Conservation (phyloP, 2,888 invertebrate species). For the Aphodius sticticus region DNA sequence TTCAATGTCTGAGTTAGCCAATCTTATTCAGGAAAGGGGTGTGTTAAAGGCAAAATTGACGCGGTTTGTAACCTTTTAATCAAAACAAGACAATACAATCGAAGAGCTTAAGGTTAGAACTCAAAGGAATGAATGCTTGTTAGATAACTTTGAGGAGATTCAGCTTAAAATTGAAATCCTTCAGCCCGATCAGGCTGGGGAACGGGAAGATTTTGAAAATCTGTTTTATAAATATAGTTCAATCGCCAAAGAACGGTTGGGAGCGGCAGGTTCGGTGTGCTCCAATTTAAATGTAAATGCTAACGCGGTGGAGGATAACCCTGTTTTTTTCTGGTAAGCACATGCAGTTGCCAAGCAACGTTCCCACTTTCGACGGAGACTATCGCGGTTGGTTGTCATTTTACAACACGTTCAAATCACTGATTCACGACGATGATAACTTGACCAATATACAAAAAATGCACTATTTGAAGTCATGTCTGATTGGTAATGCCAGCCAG, state of each 20-base stretch:
- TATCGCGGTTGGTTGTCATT: conserved; percentile 31
- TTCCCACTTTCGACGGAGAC: conserved; percentile 28
- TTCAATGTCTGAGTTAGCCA: too few relatives aligned
- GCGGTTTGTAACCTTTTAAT: conserved; percentile 5
- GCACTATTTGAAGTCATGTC: conserved; percentile 34
- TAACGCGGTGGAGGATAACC: not conserved
- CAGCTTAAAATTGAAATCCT: not conserved
- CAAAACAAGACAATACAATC: not conserved
- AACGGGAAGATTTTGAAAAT: conserved; percentile 6
- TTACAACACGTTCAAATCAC: conserved; percentile 29
- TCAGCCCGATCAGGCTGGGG: not conserved
- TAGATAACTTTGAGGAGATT: not conserved
- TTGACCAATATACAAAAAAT: conserved; percentile 32
- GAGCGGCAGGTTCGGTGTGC: not conserved
- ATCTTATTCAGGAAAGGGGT: too few relatives aligned
- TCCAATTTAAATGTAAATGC: conserved; percentile 4
- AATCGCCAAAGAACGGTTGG: not conserved
- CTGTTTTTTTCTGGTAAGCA: not conserved
- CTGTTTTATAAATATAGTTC: not conserved
- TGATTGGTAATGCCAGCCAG: conserved; percentile 27
- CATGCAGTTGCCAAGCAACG: conserved; percentile 19
- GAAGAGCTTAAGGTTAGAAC: not conserved
- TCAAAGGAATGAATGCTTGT: conserved; percentile 5
- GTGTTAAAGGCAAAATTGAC: not conserved
- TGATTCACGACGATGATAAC: conserved; percentile 29